These are phyloP conservation scores for Brachyopa scutellaris DNA, from an alignment of 2,888 invertebrate species.

Conservation along the genomic window DNA sequence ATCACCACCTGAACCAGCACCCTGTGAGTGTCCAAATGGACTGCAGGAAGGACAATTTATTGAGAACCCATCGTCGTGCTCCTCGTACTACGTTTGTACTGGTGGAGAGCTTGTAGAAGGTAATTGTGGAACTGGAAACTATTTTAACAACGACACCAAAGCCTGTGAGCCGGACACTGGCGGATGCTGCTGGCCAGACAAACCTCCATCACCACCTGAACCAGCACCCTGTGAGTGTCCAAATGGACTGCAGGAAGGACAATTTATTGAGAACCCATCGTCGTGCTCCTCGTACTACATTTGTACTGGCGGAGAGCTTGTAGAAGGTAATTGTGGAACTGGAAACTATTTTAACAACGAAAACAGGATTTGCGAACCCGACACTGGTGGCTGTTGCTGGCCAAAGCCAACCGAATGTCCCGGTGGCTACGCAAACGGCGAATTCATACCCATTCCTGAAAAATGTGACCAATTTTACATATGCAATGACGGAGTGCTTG, in stretches of 20 bases:
- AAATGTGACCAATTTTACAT: slow-evolving; percentile 59
- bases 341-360: slow-evolving; percentile 72
- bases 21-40: slow-evolving; percentile 29
- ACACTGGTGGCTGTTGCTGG: slow-evolving; percentile 41
- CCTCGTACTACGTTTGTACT: slow-evolving; percentile 41
- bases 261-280: background rate
- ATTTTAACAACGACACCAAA: slow-evolving; percentile 48
- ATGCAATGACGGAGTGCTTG: slow-evolving; percentile 53
- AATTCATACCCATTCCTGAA: slow-evolving; percentile 47
- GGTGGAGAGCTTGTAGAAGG: slow-evolving; percentile 55
- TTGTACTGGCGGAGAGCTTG: slow-evolving; percentile 69
- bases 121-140: slow-evolving; percentile 67
- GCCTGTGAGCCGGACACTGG: slow-evolving; percentile 38
- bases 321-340: slow-evolving; percentile 73
- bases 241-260: slow-evolving; percentile 12
- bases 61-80: slow-evolving; percentile 1
- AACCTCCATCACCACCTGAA: slow-evolving; percentile 20
- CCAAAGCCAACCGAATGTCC: slow-evolving; percentile 6
- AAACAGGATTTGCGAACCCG: slow-evolving; percentile 48
- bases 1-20: slow-evolving; percentile 19
- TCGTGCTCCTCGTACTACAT: slow-evolving; percentile 72
- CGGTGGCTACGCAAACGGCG: slow-evolving; percentile 44
- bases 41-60: slow-evolving; percentile 17
- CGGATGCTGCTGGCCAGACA: slow-evolving; percentile 21
- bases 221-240: slow-evolving; percentile 12